These are phyloP conservation scores for Lagria hirta DNA, from an alignment of 2,888 invertebrate genomes.

Conservation along the genomic window DNA sequence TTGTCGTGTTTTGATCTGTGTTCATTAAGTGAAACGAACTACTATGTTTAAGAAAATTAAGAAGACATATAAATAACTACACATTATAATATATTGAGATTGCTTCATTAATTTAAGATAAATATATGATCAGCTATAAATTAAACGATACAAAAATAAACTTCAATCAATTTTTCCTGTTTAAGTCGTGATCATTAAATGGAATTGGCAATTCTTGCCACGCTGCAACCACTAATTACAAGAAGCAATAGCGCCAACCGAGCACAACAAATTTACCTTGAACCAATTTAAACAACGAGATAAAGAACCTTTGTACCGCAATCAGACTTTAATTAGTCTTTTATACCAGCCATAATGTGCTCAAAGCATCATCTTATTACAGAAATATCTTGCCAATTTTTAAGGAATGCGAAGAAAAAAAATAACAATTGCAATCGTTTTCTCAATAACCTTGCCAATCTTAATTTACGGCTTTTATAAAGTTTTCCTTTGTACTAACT, in stretches of 20 bases:
- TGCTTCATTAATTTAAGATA: too few species aligned
- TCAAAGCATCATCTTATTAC: too few species aligned
- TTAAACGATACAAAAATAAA: slow-evolving; percentile 17
- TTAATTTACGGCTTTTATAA: slow-evolving; percentile 8
- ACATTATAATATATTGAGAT: too few species aligned
- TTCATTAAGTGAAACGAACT: too few species aligned
- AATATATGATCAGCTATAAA: too few species aligned
- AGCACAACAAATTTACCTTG: slow-evolving; percentile 20
- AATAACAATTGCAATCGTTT: slow-evolving; percentile 8
- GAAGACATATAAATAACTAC: too few species aligned
- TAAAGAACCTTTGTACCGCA: slow-evolving; percentile 10
- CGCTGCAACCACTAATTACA: slow-evolving; percentile 19
- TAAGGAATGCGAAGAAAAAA: slow-evolving; percentile 13
- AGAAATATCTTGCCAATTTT: too few species aligned
- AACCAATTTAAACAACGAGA: slow-evolving; percentile 18
- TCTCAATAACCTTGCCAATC: slow-evolving; percentile 14
- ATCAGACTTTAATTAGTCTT: slow-evolving; percentile 6
- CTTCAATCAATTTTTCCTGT: slow-evolving; percentile 14
- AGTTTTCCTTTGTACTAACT: slow-evolving; percentile 4
- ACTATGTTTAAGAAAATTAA: too few species aligned
- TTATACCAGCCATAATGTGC: too few species aligned
- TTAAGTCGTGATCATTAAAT: slow-evolving; percentile 11
- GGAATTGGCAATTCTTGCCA: slow-evolving; percentile 19
- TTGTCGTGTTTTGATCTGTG: too few species aligned
- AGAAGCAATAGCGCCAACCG: slow-evolving; percentile 19